Evolutionary conservation across 35 echinoderm and acorn worm genomes (phyloP), one percentile per base, ranked within the genome.

Genomic region (Ptychodera flava): DNA sequence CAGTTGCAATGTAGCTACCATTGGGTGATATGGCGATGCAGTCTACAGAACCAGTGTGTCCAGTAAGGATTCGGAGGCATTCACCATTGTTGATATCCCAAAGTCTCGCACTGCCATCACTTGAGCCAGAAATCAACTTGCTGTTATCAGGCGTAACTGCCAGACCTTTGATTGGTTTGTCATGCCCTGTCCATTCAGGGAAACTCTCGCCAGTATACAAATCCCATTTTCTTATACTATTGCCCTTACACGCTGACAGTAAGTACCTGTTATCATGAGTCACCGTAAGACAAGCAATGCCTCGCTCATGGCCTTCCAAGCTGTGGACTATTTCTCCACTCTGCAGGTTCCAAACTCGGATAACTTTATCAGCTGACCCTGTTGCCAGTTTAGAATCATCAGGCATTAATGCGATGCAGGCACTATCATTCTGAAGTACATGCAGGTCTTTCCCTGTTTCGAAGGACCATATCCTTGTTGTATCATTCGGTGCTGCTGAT

Each of bases 21-120:
- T 78, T 90, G 78, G 81, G 78, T 0, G 92, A 89, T 1, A 93
- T 80, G 45, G 45, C 45, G 6, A 64, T 64, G 22, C 45, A 64
- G 22, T 64, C 22, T 64, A 64, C 22, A 64, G 87, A 33, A 10
- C 75, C 78, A 32, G 87, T 88, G 1, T 88, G 87, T 28, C 79
- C 87, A 32, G 37, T 30, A 0, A 88, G 35, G 33, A 79, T 88
- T 79, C 82, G 75, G 86, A 85, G 37, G 79, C 91, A 92, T 79
- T 88, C 35, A 14, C 87, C 87, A 15, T 86, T 84, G 16, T 33
- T 36, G 34, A 89, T 88, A 30, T 92, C 82, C 91, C 91, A 92
- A 1, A 37, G 30, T 34, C 81, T 92, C 0, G 85, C 75, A 29
- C 82, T 92, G 29, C 87, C 87, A 83, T 88, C 87, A 30, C 38